Evolutionary conservation across 2,113 vertebrate species (phyloP).

Genomic region (Sinocyclocheilus grahami): DNA sequence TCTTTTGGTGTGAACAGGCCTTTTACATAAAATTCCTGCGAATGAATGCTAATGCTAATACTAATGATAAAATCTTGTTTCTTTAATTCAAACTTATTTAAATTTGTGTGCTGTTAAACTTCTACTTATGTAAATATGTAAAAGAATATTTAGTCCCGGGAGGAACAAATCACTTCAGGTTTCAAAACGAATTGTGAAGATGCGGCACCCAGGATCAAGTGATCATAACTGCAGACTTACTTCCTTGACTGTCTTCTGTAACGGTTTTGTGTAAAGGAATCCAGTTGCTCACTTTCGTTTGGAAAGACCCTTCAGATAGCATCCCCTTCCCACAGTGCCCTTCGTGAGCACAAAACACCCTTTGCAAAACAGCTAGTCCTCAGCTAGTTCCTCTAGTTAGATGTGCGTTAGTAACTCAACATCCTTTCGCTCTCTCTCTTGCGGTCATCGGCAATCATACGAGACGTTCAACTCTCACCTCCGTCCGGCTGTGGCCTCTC

Average conservation of each 20-base stretch:
- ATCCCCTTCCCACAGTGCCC: slow-evolving; percentile 24
- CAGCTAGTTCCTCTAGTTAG: slow-evolving; percentile 51
- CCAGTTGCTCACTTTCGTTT: slow-evolving; percentile 16
- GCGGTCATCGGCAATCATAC: slow-evolving; percentile 56
- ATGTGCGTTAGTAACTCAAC: slow-evolving; percentile 77
- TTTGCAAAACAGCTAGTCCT: neutral
- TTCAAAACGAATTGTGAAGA: neutral
- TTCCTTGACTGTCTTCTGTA: neutral
- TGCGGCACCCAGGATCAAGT: neutral
- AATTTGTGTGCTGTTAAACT: neutral
- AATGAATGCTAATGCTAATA: neutral
- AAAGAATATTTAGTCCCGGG: neutral
- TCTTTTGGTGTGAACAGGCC: neutral
- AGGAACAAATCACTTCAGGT: neutral
- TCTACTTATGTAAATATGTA: neutral
- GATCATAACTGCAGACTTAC: neutral
- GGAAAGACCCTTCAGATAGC: neutral
- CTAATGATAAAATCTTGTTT: neutral
- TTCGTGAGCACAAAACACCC: neutral
- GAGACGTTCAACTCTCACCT: slow-evolving; percentile 82
- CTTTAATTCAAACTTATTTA: neutral
- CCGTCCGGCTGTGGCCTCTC: slow-evolving; percentile 88
- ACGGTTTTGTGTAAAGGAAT: neutral
- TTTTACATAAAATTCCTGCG: neutral
- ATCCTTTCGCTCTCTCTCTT: slow-evolving; percentile 52